Percentiles rank a stretch among this genome's conserved stretches.
phyloP scores from a whole-genome alignment of 2,113 vertebrate genomes.

The Elanus axillaris region DNA sequence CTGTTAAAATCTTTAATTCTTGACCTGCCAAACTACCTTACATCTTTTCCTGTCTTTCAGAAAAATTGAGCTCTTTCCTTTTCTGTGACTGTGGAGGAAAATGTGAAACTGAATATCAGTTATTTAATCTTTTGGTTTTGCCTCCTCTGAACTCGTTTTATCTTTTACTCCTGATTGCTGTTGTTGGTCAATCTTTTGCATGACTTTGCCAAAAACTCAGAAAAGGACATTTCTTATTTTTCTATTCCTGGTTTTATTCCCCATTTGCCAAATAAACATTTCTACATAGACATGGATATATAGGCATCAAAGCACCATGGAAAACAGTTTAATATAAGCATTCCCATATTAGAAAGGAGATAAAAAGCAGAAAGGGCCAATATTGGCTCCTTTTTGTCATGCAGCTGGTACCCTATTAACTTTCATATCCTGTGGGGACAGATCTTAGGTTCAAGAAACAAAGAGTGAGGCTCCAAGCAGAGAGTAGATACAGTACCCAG shows the following conservation, averaged over 20 bases:
- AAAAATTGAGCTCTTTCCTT: not conserved
- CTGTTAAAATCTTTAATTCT: not conserved
- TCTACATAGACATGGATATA: not conserved
- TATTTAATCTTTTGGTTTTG: not conserved
- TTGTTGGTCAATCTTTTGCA: not conserved
- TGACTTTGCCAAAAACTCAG: not conserved
- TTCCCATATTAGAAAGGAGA: not conserved
- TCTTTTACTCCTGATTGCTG: not conserved
- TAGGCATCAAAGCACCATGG: not conserved
- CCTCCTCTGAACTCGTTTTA: not conserved
- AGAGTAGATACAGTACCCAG: not conserved
- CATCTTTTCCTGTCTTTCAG: not conserved
- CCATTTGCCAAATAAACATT: not conserved
- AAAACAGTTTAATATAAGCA: not conserved
- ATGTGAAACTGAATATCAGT: not conserved
- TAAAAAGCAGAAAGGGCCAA: not conserved
- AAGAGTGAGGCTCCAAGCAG: not conserved
- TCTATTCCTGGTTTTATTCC: not conserved
- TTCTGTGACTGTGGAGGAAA: not conserved
- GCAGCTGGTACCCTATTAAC: not conserved
- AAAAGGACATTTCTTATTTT: not conserved
- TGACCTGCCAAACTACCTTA: not conserved
- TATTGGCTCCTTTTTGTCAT: not conserved
- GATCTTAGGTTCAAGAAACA: not conserved
- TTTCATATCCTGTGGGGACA: not conserved